phyloP scores from a whole-genome alignment of 2,797 vertebrate species.

The Rhabdophis nuchalis region DNA sequence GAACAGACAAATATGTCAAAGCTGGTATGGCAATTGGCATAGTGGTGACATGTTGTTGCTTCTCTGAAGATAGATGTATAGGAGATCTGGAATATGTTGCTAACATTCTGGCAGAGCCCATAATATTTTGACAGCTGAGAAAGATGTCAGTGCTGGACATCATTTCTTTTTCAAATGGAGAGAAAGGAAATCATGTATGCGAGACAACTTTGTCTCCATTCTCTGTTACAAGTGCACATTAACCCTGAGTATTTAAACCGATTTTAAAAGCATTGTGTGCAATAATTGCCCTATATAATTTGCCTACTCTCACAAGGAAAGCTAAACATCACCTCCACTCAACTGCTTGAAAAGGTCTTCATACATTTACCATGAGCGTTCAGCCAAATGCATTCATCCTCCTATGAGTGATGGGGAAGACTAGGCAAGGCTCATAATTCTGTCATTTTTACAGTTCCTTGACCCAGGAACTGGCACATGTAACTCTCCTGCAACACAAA shows the following conservation, averaged over 20 bases:
- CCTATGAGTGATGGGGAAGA: background rate
- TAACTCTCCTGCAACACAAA: background rate
- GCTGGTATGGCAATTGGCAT: slow-evolving; percentile 61
- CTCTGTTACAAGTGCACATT: background rate
- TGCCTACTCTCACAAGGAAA: background rate
- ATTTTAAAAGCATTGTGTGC: background rate
- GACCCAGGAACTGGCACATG: background rate
- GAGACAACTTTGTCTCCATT: slow-evolving; percentile 39
- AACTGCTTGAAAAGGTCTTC: background rate
- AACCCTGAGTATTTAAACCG: background rate
- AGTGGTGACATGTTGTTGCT: slow-evolving; percentile 65
- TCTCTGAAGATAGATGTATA: slow-evolving; percentile 57
- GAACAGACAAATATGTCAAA: slow-evolving; percentile 60
- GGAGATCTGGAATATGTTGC: slow-evolving; percentile 58
- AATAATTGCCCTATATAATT: background rate
- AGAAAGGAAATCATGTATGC: slow-evolving; percentile 29
- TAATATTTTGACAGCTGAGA: slow-evolving; percentile 60
- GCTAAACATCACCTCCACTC: background rate
- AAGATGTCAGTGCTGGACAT: slow-evolving; percentile 42
- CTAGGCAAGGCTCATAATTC: background rate
- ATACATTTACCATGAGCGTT: background rate
- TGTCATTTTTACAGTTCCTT: background rate
- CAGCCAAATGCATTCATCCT: background rate
- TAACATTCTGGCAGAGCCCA: slow-evolving; percentile 63
- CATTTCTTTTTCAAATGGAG: slow-evolving; percentile 36